These are phyloP conservation scores for Theodoxus fluviatilis DNA, from an alignment of 2,888 invertebrate genomes.

Conservation along the genomic window DNA sequence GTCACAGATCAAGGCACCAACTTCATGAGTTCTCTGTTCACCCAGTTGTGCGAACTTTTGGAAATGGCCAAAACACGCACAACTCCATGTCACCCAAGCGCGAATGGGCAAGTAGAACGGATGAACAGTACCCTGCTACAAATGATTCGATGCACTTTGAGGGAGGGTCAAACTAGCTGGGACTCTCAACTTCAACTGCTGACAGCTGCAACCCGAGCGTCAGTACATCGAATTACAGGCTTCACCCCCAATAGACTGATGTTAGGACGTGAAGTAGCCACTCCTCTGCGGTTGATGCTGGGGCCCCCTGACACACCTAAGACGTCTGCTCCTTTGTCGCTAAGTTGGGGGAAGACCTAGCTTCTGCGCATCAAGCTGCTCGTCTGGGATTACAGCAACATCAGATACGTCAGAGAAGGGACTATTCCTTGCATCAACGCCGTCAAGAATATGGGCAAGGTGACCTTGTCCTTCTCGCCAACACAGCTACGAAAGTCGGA, in stretches of 20 bases:
- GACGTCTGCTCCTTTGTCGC: background rate
- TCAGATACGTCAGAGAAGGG: background rate
- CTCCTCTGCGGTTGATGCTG: background rate
- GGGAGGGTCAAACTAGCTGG: too few species aligned
- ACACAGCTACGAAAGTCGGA: constrained; percentile 28
- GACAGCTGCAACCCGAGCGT: constrained; percentile 24
- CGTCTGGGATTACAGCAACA: background rate
- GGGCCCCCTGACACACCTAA: background rate
- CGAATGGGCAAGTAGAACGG: too few species aligned
- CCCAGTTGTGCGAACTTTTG: too few species aligned
- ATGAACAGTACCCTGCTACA: too few species aligned
- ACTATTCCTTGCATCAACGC: background rate
- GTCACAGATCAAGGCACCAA: too few species aligned
- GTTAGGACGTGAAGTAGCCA: constrained; percentile 25
- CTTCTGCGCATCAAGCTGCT: background rate
- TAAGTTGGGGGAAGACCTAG: background rate
- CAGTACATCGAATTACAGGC: constrained; percentile 27
- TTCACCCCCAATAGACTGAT: constrained; percentile 33
- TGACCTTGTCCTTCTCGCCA: constrained; percentile 4
- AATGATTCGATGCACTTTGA: too few species aligned
- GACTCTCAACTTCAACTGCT: too few species aligned
- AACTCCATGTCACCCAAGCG: too few species aligned
- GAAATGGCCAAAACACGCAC: too few species aligned
- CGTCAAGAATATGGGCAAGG: background rate
- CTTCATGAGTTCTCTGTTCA: too few species aligned